A percentile compares a stretch with the other conserved stretches of the same genome.
Conservation (phyloP, 1,140 invertebrate genomes). For the Branchinecta lynchi region DNA sequence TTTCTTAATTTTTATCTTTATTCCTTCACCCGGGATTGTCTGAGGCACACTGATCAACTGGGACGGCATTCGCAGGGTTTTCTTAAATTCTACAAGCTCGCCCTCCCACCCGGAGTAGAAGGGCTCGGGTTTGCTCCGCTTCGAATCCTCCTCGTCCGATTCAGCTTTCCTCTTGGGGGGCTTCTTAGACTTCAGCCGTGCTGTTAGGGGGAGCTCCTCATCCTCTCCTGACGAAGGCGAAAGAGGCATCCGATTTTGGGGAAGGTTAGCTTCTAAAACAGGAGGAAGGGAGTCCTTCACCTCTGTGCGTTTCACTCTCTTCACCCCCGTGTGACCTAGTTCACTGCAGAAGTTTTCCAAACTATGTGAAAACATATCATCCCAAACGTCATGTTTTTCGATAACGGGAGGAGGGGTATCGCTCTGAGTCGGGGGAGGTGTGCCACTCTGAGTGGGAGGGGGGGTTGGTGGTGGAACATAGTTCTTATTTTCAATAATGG, state of each 20-base stretch:
- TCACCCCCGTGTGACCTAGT: not conserved
- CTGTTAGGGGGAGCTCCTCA: not conserved
- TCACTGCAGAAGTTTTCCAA: conserved; percentile 7
- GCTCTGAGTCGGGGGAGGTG: not conserved
- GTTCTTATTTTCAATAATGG: not conserved
- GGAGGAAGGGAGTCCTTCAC: not conserved
- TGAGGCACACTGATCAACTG: conserved; percentile 2
- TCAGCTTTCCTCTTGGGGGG: not conserved
- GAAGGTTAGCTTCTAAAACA: not conserved
- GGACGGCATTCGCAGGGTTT: not conserved
- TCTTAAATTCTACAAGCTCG: not conserved
- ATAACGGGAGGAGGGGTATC: not conserved
- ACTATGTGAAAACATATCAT: conserved; percentile 12
- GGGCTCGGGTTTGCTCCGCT: not conserved
- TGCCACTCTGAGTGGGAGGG: not conserved
- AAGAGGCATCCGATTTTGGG: not conserved
- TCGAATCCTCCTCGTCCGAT: not conserved
- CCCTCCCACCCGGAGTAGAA: not conserved
- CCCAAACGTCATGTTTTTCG: not conserved
- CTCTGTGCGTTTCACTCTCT: not conserved
- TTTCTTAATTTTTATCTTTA: not conserved
- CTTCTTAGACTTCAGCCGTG: not conserved
- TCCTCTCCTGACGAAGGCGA: not conserved
- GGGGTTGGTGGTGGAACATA: not conserved
- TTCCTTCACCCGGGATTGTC: not conserved